Base-by-base conservation (phyloP, 1,140 invertebrate species). In the Hestina assimilis region DNA sequence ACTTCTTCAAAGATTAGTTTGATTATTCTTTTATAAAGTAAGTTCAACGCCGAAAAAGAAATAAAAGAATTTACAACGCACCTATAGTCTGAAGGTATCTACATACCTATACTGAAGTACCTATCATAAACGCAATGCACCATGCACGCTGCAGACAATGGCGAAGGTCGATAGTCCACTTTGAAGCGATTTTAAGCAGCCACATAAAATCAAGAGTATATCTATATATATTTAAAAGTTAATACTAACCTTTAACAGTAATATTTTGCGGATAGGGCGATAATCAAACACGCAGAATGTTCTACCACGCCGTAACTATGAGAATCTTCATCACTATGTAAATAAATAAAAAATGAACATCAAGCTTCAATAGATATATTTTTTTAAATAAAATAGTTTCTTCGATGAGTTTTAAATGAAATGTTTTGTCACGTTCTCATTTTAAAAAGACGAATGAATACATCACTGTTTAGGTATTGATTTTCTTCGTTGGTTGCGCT, bases 311-410 rank as follows among this genome's bases (percentile, higher is more conserved):
- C 84, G 84, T 87, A 82, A 81, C 84, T 83, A 87, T 75, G 81
- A 82, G 75, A 80, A 84, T 78, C 81, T 75, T 79, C 81, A 88
- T 88, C 83, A 88, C 84, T 85, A 81, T 84, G 84, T 88, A 88
- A 88, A 86, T 88, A 88, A 88, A 86, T 86, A 88, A 88, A 85
- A 88, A 88, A 85, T 83, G 84, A 88, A 78, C 84, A 87, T 87
- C 84, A 78, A 84, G 64, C 74, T 75, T 74, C 71, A 77, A 78
- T 70, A 78, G 74, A 71, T 80, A 75, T 59, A 78, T 78, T 81
- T 80, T 86, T n/a, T 83, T 69, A 80, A 86, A 80, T 79, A 79
- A 83, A 84, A 79, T 84, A 73, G 75, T 82, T 83, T 80, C 70
- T 82, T 84, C 78, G 75, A 79, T 80, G 76, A 79, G 76, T 79